Percentiles rank a stretch among this genome's conserved stretches.
phyloP scores from a whole-genome alignment of 2,888 invertebrate genomes.

The Automeris io region DNA sequence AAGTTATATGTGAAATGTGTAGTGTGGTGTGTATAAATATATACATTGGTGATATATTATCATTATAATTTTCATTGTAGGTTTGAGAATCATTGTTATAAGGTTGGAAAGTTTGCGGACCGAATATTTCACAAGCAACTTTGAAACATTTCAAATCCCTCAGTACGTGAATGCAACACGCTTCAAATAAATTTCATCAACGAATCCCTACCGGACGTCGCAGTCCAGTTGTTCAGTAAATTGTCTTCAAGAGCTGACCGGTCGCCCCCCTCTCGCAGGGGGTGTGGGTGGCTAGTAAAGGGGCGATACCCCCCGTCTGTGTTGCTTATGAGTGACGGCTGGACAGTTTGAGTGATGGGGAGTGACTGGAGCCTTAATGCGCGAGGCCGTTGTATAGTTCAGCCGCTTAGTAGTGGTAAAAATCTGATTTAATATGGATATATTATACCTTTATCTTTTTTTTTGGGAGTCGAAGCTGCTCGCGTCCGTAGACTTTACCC shows the following conservation, averaged over 20 bases:
- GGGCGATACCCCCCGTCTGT: slow-evolving; percentile 52
- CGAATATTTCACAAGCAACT: background rate
- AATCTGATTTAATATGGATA: too few relatives aligned
- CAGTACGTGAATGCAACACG: slow-evolving; percentile 47
- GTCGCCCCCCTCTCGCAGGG: slow-evolving; percentile 40
- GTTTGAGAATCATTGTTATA: too few relatives aligned
- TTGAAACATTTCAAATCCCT: slow-evolving; percentile 40
- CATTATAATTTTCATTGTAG: too few relatives aligned
- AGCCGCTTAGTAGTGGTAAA: background rate
- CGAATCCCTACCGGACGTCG: slow-evolving; percentile 56
- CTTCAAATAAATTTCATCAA: slow-evolving; percentile 70
- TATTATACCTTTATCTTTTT: too few relatives aligned
- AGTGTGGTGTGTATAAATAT: too few relatives aligned
- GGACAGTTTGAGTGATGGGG: slow-evolving; percentile 76
- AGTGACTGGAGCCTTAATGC: slow-evolving; percentile 75
- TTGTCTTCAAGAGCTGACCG: slow-evolving; percentile 76
- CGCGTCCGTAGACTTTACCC: too few relatives aligned
- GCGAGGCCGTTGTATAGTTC: slow-evolving; percentile 42
- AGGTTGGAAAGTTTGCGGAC: too few relatives aligned
- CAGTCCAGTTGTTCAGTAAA: slow-evolving; percentile 66
- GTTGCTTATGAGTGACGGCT: slow-evolving; percentile 75
- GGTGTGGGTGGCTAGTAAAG: slow-evolving; percentile 27
- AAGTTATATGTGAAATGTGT: too few relatives aligned
- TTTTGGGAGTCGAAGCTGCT: too few relatives aligned
- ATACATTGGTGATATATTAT: too few relatives aligned